phyloP scores from a whole-genome alignment of 2,797 vertebrate species.

The Kryptolebias ocellatus region DNA sequence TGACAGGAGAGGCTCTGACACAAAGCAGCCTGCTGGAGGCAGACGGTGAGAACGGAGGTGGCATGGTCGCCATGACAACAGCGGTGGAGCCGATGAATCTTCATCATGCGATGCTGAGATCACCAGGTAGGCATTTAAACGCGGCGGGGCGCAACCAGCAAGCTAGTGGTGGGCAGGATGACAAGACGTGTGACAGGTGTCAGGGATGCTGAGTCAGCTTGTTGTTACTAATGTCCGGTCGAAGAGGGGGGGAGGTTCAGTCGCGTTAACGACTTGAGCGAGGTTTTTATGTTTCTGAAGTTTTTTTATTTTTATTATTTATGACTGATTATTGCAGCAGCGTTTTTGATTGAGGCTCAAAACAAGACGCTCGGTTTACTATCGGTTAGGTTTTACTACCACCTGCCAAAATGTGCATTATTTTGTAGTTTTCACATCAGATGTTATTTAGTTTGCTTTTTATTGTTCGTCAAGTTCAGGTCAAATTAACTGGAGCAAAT shows the following conservation, averaged over 20 bases:
- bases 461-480: no score
- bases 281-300: no score
- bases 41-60: constrained; percentile 83
- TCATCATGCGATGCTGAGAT: constrained; percentile 90
- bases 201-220: constrained; percentile 37
- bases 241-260: neutral
- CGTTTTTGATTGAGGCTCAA: no score
- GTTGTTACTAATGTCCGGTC: constrained; percentile 17
- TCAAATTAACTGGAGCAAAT: no score
- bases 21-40: constrained; percentile 94
- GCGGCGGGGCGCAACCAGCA: neutral
- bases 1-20: constrained; percentile 86
- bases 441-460: no score
- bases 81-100: constrained; percentile 89
- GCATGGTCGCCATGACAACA: constrained; percentile 89
- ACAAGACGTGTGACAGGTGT: neutral
- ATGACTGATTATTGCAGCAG: no score
- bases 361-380: no score
- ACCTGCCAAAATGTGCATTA: no score
- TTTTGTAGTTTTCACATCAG: no score
- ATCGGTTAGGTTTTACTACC: no score
- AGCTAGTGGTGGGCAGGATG: neutral
- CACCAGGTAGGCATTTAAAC: constrained; percentile 81
- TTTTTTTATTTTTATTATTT: no score
- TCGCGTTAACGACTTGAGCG: no score